Evolutionary conservation across 2,113 vertebrate species (phyloP).

Genomic region (Vireo altiloquus): DNA sequence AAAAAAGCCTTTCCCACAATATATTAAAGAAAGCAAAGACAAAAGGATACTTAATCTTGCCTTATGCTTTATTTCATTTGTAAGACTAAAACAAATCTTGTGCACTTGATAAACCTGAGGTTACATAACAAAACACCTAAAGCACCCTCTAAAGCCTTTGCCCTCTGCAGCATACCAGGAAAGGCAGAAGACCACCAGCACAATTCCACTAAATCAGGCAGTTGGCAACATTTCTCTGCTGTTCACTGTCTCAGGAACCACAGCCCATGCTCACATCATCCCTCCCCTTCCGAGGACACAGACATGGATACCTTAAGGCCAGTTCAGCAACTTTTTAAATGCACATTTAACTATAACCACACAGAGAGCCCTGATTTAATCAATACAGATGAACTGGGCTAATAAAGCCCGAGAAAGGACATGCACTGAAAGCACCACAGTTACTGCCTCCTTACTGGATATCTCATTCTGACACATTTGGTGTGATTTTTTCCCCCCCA

Average conservation of each 20-base stretch:
- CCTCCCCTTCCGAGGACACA: background rate
- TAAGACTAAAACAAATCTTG: background rate
- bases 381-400: background rate
- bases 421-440: background rate
- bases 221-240: background rate
- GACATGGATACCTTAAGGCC: rapidly evolving
- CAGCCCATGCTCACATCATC: background rate
- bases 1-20: background rate
- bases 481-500: background rate
- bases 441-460: background rate
- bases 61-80: background rate
- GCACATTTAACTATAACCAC: background rate
- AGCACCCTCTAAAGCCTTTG: background rate
- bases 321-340: background rate
- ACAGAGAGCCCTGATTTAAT: background rate
- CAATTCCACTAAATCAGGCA: background rate
- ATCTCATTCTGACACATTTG: background rate
- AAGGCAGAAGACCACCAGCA: background rate
- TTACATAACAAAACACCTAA: background rate
- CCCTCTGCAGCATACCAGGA: background rate
- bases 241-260: background rate
- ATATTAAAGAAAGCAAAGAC: background rate
- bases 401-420: background rate
- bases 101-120: background rate
- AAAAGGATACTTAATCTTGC: background rate